Conservation (phyloP, 1,140 invertebrate genomes). For the Lanistes nyassanus region DNA sequence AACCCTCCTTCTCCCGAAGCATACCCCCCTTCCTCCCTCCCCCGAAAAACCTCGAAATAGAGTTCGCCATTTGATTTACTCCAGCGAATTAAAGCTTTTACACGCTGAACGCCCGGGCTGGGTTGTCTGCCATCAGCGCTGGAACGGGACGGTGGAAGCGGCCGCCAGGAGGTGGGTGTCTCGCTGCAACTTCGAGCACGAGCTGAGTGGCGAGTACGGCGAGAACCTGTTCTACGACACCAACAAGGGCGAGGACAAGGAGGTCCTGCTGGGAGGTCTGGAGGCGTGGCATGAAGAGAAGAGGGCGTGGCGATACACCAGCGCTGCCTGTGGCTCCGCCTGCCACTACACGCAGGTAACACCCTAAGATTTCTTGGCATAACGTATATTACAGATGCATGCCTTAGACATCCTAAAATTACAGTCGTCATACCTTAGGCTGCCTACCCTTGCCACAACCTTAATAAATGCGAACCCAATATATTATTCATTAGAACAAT, state of each 20-base stretch:
- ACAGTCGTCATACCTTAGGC: background rate
- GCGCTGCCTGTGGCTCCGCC: constrained; percentile 15
- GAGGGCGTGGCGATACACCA: constrained; percentile 25
- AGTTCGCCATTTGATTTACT: no score
- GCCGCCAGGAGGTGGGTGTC: constrained; percentile 27
- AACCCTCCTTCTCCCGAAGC: no score
- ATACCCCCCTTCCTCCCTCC: no score
- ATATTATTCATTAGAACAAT: background rate
- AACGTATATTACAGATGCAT: no score
- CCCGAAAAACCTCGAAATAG: no score
- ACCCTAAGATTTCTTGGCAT: background rate
- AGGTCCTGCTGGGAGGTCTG: constrained; percentile 19
- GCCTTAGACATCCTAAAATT: no score
- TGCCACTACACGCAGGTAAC: constrained; percentile 34
- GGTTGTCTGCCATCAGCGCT: constrained; percentile 28
- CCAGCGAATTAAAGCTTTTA: no score
- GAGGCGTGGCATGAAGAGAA: constrained; percentile 39
- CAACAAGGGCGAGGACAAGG: constrained; percentile 20
- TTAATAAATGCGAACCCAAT: background rate
- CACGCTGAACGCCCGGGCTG: no score
- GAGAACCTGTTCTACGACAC: constrained; percentile 39
- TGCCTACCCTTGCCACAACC: background rate
- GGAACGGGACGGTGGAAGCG: constrained; percentile 23
- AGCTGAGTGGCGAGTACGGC: constrained; percentile 23
- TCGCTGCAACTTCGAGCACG: constrained; percentile 32